Evolutionary conservation across 1,140 invertebrate genomes (phyloP).

Genomic region (Eciton burchellii): DNA sequence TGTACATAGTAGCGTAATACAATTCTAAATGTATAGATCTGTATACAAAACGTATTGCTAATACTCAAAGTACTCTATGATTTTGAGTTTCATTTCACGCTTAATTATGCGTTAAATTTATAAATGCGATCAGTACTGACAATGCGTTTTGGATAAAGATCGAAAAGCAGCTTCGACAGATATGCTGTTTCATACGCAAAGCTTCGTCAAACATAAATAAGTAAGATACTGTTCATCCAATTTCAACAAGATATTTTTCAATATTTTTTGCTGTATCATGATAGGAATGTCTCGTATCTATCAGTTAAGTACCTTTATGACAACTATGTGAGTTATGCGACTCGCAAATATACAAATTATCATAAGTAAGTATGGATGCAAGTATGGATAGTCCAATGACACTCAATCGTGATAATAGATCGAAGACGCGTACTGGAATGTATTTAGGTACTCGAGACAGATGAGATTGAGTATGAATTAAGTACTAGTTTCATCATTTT

Average conservation of each 20-base stretch:
- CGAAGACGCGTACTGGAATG: background rate
- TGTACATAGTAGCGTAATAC: conserved; percentile 61
- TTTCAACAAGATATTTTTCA: conserved; percentile 60
- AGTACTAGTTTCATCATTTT: conserved; percentile 49
- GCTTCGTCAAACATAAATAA: conserved; percentile 34
- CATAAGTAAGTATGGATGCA: background rate
- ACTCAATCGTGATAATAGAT: conserved; percentile 37
- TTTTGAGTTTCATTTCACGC: background rate
- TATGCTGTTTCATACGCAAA: conserved; percentile 55
- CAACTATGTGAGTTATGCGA: conserved; percentile 24
- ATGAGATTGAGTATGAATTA: conserved; percentile 42
- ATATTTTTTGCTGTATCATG: conserved; percentile 47
- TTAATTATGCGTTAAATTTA: conserved; percentile 4
- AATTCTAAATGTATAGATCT: conserved; percentile 62
- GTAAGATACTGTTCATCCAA: conserved; percentile 49
- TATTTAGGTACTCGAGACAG: conserved; percentile 9
- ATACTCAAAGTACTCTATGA: background rate
- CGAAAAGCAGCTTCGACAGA: conserved; percentile 28
- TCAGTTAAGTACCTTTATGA: conserved; percentile 55
- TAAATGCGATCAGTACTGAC: background rate
- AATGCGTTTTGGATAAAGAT: conserved; percentile 21
- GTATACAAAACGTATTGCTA: conserved; percentile 41
- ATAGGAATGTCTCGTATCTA: conserved; percentile 48
- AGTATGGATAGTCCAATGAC: conserved; percentile 44
- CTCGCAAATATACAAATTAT: conserved; percentile 61